Conservation (phyloP, 37 sponge, comb jelly and placozoan genomes). For the Halichondria panicea region DNA sequence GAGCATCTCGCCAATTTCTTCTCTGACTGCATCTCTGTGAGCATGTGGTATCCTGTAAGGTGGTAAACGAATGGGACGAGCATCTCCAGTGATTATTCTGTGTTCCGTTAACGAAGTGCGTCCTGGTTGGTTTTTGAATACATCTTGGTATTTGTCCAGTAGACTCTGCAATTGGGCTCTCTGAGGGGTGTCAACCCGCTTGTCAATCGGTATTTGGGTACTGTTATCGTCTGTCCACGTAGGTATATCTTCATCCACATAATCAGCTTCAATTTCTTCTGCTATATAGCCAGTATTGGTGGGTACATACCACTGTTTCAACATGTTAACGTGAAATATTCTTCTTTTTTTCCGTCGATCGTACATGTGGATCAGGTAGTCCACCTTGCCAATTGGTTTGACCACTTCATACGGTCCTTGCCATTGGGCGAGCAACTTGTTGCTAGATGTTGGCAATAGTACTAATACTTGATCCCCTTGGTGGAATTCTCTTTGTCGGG, state of each 20-base stretch:
- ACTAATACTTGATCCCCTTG: conserved; percentile 34
- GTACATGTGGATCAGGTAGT: conserved; percentile 30
- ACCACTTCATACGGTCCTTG: conserved; percentile 33
- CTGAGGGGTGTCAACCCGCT: neutral
- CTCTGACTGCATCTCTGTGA: conserved; percentile 19
- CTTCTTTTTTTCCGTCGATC: conserved; percentile 23
- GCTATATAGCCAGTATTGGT: too few relatives aligned
- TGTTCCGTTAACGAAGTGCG: conserved; percentile 26
- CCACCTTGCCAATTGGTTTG: conserved; percentile 22
- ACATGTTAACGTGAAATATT: conserved; percentile 54
- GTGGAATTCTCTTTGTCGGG: conserved; percentile 6
- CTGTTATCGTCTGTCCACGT: too few relatives aligned
- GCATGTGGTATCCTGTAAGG: conserved; percentile 43
- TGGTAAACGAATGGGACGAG: conserved; percentile 10
- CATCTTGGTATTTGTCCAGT: neutral
- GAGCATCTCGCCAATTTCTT: conserved; percentile 41
- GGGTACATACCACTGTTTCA: too few relatives aligned
- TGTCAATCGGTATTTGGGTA: too few relatives aligned
- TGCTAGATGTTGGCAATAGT: conserved; percentile 19
- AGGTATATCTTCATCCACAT: too few relatives aligned
- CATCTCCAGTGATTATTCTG: conserved; percentile 10
- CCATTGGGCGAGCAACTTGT: conserved; percentile 39
- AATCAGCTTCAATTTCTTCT: too few relatives aligned
- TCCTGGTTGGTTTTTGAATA: conserved; percentile 11
- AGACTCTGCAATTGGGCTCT: neutral